Evolutionary conservation across 2,113 vertebrate species (phyloP), one percentile per base, ranked within the genome.

Genomic region (Albula goreensis): DNA sequence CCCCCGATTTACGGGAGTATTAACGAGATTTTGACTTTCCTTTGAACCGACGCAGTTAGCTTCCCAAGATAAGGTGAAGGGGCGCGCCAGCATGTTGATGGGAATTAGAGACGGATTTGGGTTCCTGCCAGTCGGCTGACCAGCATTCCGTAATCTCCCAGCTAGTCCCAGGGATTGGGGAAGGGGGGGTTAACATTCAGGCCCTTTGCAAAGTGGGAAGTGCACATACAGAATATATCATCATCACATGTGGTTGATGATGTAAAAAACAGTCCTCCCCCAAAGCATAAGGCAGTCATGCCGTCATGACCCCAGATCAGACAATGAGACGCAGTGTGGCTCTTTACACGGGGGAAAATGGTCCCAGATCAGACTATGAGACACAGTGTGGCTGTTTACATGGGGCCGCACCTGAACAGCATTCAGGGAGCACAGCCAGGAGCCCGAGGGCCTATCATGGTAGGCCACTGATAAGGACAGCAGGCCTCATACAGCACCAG

Each of bases 11-110:
- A 51, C 31, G 7, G 81, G 22, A 31, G 9, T 41, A 82, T 82
- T n/a, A 81, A 82, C 5, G 25, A 82, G 51, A 82, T 50, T 56
- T 51, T 31, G 81, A 56, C 81, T 82, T 82, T n/a, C 19, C 81
- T 82, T 82, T 80, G 79, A 57, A 82, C 50, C 15, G 22, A 56
- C 31, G 56, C 56, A 51, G 9, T 82, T 25, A 19, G 51, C 81
- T 56, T 53, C 51, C 52, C 12, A n/a, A 50, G 22, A 82, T 31
- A 57, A 82, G 12, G 2, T 56, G 49, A n/a, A 56, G 51, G 13
- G 81, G 41, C 10, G 52, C 12, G n/a, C 53, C n/a, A 1, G 60
- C 17, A 22, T 53, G 81, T 50, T 31, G n/a, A 57, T 82, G 22
- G 22, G 52, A 12, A 41, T 31, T 57, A 56, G 51, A 8, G 31